Conservation (phyloP, 2,113 vertebrate genomes). For the Neopipo cinnamomea region DNA sequence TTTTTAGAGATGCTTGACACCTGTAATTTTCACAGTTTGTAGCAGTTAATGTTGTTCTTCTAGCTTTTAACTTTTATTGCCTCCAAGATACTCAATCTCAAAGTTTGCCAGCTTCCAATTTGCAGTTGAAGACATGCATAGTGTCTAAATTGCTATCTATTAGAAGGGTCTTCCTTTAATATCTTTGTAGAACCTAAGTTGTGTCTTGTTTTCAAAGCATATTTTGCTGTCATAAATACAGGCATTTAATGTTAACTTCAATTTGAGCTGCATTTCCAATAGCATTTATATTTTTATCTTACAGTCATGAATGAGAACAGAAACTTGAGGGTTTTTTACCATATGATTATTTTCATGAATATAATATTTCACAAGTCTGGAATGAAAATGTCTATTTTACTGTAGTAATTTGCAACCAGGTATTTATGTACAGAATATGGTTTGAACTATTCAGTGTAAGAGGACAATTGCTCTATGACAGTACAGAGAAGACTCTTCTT, state of each 20-base stretch:
- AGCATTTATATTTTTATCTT: neutral
- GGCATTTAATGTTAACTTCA: neutral
- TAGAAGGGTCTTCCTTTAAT: neutral
- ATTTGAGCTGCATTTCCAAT: neutral
- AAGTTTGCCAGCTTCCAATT: neutral
- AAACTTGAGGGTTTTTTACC: neutral
- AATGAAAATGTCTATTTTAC: neutral
- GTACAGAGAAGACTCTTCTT: neutral
- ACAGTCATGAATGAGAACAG: neutral
- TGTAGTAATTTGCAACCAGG: neutral
- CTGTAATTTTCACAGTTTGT: neutral
- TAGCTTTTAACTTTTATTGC: neutral
- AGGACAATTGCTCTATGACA: neutral
- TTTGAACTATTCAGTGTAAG: neutral
- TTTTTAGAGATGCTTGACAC: neutral
- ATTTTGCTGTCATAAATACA: neutral
- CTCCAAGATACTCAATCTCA: neutral
- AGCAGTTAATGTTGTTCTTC: neutral
- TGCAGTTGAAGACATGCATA: fast-evolving
- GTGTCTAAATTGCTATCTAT: neutral
- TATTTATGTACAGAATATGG: neutral
- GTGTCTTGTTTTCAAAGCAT: neutral
- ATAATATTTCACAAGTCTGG: neutral
- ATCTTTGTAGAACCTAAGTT: neutral
- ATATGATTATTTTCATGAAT: neutral